Evolutionary conservation across 2,797 vertebrate species (phyloP), one percentile per base, ranked within the genome.

Genomic region (Alfaro cultratus): DNA sequence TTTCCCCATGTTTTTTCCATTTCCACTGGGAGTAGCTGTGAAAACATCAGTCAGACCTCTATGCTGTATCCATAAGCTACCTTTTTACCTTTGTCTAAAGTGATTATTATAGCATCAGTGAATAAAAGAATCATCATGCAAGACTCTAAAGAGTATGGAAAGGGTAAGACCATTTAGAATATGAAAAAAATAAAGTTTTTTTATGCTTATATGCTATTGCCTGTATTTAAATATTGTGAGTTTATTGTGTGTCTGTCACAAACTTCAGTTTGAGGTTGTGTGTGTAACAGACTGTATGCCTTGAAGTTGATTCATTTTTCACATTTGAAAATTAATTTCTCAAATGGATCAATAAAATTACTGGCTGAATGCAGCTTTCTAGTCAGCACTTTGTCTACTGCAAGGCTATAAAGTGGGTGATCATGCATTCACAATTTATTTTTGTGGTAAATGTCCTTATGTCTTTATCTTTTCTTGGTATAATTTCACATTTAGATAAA

Each of bases 281-380:
- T 43, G 13, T 49, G 12, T 31, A 10, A 49, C 39, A n/a, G 34
- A 77, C 45, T 45, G 29, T 57, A 55, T 39, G n/a, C 31, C 49
- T 82, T 79, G 70, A 78, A 86, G 75, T 81, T 55, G 43, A 68
- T 73, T 91, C 76, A 82, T 73, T 53, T 85, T 80, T 87, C 71
- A 82, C 36, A 84, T 90, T 87, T 79, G 83, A 86, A 90, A 86
- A 89, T 91, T 88, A 43, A 88, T 89, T 80, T 77, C 73, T 88
- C 47, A 85, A 85, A 86, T 85, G 70, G 86, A 88, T 92, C 85
- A 90, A 90, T 90, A 86, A 84, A 88, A 90, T 78, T 34, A 81
- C 87, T 67, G 60, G 43, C 85, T 74, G 85, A 74, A 88, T 81
- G 68, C 45, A 77, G 76, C 78, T 83, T 78, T 84, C 60, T 46